phyloP scores from a whole-genome alignment of 2,113 vertebrate species.

The Cinclus mexicanus region DNA sequence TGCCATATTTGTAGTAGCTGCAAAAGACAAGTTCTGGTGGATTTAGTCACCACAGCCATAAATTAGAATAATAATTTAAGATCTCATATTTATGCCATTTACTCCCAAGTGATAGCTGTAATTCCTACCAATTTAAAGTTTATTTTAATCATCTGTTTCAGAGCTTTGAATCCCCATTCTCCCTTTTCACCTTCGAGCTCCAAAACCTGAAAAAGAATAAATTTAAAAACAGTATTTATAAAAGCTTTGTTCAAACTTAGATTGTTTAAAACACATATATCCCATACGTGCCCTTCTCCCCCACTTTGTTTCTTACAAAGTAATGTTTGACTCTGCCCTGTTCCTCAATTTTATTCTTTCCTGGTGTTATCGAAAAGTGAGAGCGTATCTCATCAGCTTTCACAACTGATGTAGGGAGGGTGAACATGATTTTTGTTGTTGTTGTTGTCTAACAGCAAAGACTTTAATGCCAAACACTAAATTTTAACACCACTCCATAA shows the following conservation, averaged over 20 bases:
- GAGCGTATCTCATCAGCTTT: background rate
- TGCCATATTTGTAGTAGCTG: background rate
- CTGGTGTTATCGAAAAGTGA: background rate
- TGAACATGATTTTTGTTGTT: background rate
- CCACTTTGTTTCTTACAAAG: background rate
- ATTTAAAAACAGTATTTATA: background rate
- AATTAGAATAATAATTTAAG: background rate
- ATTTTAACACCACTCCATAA: background rate
- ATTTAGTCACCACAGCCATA: background rate
- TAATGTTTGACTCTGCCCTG: background rate
- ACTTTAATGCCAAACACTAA: background rate
- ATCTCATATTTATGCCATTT: background rate
- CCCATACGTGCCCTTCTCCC: background rate
- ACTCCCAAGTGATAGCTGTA: background rate
- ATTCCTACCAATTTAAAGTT: slow-evolving; percentile 97
- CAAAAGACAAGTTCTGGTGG: background rate
- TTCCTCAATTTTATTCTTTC: background rate
- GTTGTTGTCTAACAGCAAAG: background rate
- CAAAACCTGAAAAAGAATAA: slow-evolving; percentile 84
- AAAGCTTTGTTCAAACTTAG: background rate
- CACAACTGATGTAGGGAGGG: background rate
- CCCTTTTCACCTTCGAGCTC: slow-evolving; percentile 99
- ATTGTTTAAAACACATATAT: background rate
- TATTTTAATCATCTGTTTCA: slow-evolving; percentile 99
- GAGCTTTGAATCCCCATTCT: slow-evolving; percentile 99